phyloP scores from a whole-genome alignment of 2,113 vertebrate genomes.

The Chamaetylas fuelleborni region DNA sequence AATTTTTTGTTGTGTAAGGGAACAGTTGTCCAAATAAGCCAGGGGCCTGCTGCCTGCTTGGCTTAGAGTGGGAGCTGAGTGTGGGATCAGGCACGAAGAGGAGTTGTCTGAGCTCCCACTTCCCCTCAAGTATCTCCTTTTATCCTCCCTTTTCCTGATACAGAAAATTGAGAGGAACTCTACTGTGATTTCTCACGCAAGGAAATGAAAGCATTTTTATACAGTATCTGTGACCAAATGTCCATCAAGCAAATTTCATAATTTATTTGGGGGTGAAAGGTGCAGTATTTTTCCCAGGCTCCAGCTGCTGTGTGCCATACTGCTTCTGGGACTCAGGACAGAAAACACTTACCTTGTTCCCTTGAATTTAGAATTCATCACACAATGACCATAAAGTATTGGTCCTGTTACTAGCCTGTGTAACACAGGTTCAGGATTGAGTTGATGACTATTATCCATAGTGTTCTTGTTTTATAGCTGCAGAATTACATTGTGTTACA shows the following conservation, averaged over 20 bases:
- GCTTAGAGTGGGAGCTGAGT: background rate
- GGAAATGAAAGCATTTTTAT: background rate
- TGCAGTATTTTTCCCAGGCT: background rate
- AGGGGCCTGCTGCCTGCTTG: background rate
- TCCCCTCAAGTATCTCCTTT: background rate
- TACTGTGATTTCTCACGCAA: background rate
- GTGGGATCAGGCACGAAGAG: background rate
- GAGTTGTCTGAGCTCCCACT: background rate
- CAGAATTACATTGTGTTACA: background rate
- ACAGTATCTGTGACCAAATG: background rate
- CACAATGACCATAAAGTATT: background rate
- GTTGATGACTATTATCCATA: background rate
- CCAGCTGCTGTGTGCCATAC: background rate
- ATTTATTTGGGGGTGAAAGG: background rate
- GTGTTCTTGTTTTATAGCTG: background rate
- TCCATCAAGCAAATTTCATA: background rate
- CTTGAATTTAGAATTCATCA: background rate
- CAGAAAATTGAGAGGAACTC: background rate
- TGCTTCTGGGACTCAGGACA: background rate
- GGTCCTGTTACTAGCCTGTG: background rate
- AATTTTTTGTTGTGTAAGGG: constrained; percentile 18
- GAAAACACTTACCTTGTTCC: background rate
- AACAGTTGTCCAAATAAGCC: constrained; percentile 23
- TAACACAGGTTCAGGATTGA: background rate
- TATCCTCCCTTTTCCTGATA: background rate